Evolutionary conservation across 53 echinoderm and acorn worm species (phyloP).

Genomic region (Patiria pectinifera): DNA sequence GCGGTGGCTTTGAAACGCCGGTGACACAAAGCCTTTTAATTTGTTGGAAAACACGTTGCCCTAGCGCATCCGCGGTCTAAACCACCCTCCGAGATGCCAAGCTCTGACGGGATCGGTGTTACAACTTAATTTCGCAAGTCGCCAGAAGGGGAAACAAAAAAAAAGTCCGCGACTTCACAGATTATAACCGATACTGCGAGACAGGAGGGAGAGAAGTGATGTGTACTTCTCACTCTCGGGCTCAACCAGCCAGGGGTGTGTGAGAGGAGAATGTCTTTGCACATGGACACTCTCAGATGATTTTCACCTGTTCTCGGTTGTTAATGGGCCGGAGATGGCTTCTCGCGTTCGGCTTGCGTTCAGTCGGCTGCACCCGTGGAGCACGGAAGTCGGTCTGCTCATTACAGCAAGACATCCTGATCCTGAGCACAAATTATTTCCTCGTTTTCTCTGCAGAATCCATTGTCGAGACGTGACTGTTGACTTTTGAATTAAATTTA

Average conservation of each 20-base stretch:
- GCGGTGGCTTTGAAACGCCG: constrained; percentile 54
- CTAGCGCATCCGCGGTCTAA: constrained; percentile 24
- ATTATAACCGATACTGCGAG: neutral
- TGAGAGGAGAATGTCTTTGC: neutral
- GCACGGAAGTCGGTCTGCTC: neutral
- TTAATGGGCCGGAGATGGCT: constrained; percentile 14
- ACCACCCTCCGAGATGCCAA: neutral
- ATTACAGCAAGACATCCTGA: neutral
- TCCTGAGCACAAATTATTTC: constrained; percentile 5
- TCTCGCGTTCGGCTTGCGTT: neutral
- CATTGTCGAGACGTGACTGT: no score
- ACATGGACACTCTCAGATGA: neutral
- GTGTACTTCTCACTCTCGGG: neutral
- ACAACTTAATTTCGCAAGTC: constrained; percentile 64
- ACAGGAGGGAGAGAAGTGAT: constrained; percentile 2
- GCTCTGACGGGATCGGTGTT: constrained; percentile 13
- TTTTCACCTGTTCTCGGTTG: neutral
- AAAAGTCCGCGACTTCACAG: neutral
- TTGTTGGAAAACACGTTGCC: constrained; percentile 54
- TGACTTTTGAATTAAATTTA: no score
- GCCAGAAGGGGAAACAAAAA: constrained; percentile 7
- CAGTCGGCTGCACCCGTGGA: neutral
- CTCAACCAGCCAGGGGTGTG: neutral
- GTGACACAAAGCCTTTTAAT: constrained; percentile 44
- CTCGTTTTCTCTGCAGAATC: neutral